A percentile compares a stretch with the other conserved stretches of the same genome.
phyloP scores from a whole-genome alignment of 2,888 invertebrate genomes.

The Cheilosia vernalis region DNA sequence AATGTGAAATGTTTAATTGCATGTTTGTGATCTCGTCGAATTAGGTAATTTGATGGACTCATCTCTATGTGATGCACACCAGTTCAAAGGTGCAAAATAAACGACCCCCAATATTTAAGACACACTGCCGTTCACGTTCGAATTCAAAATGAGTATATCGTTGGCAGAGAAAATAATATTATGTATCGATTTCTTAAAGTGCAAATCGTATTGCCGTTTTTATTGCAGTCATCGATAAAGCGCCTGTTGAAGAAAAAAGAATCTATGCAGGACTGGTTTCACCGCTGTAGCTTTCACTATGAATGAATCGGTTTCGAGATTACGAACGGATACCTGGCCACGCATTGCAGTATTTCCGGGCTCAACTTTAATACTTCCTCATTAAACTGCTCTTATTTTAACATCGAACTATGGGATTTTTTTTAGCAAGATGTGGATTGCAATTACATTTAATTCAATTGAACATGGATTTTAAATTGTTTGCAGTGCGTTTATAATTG shows the following conservation, averaged over 20 bases:
- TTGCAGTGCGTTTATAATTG: too few species aligned
- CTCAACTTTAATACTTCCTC: slow-evolving; percentile 27
- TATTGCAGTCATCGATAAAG: slow-evolving; percentile 1
- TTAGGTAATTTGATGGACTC: slow-evolving; percentile 37
- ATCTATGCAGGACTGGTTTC: slow-evolving; percentile 42
- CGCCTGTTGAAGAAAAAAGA: slow-evolving; percentile 6
- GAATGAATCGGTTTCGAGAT: not conserved
- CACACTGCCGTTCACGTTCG: not conserved
- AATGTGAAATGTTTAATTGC: slow-evolving; percentile 37
- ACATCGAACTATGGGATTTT: not conserved
- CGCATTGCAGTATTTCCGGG: slow-evolving; percentile 33
- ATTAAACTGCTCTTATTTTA: slow-evolving; percentile 6
- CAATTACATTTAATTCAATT: too few species aligned
- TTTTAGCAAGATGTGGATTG: not conserved
- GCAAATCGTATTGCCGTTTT: not conserved
- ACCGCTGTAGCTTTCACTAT: slow-evolving; percentile 29
- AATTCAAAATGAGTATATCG: not conserved
- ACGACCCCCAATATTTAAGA: slow-evolving; percentile 10
- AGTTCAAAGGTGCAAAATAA: slow-evolving; percentile 7
- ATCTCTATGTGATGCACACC: not conserved
- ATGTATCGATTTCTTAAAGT: not conserved
- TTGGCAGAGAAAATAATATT: not conserved
- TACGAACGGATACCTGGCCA: slow-evolving; percentile 14
- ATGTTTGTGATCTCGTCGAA: slow-evolving; percentile 17
- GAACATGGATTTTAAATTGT: too few species aligned